Base-by-base conservation (phyloP, 92 coral and sea anemone species). In the Zoanthus solanderi region DNA sequence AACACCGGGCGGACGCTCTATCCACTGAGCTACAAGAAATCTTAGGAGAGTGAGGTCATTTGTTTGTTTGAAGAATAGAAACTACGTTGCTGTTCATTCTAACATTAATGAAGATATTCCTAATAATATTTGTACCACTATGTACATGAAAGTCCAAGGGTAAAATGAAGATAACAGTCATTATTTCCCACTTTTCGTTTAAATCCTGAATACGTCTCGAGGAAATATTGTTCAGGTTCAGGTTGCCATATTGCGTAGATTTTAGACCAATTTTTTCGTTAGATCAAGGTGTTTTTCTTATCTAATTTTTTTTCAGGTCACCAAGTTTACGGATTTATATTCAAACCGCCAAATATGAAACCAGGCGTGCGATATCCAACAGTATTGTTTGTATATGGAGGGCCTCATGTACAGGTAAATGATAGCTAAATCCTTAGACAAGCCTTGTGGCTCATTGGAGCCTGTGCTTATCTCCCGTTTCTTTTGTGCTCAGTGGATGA, bases 391-490 rank as follows among this genome's bases (percentile, higher is more conserved):
- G 96, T 97, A 37, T 97, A 97, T 88, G 99, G 98, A 50, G 99
- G 99, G 37, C 99, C 99, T 56, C 95, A 95, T 84, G 99, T 97
- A 6, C 99, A 97, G 98, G 98, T 96, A 78, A 10, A 31, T 30
- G 61, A 46, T 13, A 6, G 42, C 42, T 37, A 37, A 37, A 37
- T 37, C 42, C 42, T 37, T 37, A 37, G 2, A 37, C 42, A 1
- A 37, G 1, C 4, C 42, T 37, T 2, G 42, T 37, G 4, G 42
- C 42, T 37, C 42, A 37, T 37, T 37, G 42, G 42, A 37, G 4
- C 42, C 4, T 2, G 1, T 37, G 3, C 42, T 37, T 37, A 37
- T 37, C 42, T 37, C 42, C 42, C 0, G 0, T 37, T 37, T 1
- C 42, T 37, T 0, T 37, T 37, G 1, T 37, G 42, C 42, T 37